These are phyloP conservation scores for Trichopoda pennipes DNA, from an alignment of 2,888 invertebrate species.

Conservation along the genomic window DNA sequence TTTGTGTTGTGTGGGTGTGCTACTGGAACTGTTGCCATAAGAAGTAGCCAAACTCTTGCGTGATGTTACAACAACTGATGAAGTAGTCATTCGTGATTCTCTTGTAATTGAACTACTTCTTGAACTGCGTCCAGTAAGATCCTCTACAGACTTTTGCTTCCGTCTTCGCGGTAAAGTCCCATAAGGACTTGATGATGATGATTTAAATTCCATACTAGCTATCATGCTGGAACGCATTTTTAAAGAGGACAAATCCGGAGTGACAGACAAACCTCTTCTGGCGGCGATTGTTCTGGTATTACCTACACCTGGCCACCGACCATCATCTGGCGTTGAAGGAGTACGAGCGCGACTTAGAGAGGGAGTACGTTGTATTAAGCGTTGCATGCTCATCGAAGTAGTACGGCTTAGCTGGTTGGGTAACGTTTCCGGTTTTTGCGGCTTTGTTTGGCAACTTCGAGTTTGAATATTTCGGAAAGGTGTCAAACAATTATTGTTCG, in stretches of 20 bases:
- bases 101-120: slow-evolving; percentile 82
- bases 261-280: slow-evolving; percentile 77
- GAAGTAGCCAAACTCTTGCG: slow-evolving; percentile 73
- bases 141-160: slow-evolving; percentile 85
- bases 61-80: slow-evolving; percentile 77
- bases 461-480: slow-evolving; percentile 44
- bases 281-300: slow-evolving; percentile 66
- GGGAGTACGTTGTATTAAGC: slow-evolving; percentile 79
- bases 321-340: slow-evolving; percentile 86
- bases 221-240: slow-evolving; percentile 75
- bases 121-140: slow-evolving; percentile 80
- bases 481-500: slow-evolving; percentile 49
- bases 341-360: slow-evolving; percentile 84
- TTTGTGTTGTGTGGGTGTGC: slow-evolving; percentile 71
- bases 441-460: slow-evolving; percentile 75
- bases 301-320: slow-evolving; percentile 84
- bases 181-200: slow-evolving; percentile 85
- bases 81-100: slow-evolving; percentile 80
- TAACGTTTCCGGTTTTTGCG: slow-evolving; percentile 70
- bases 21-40: slow-evolving; percentile 37
- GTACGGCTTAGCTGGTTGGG: slow-evolving; percentile 79
- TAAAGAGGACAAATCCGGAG: slow-evolving; percentile 76
- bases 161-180: slow-evolving; percentile 89
- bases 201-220: slow-evolving; percentile 66
- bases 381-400: slow-evolving; percentile 76